These are phyloP conservation scores for Ochotona princeps DNA, from an alignment of 2,113 vertebrate species.

Conservation along the genomic window DNA sequence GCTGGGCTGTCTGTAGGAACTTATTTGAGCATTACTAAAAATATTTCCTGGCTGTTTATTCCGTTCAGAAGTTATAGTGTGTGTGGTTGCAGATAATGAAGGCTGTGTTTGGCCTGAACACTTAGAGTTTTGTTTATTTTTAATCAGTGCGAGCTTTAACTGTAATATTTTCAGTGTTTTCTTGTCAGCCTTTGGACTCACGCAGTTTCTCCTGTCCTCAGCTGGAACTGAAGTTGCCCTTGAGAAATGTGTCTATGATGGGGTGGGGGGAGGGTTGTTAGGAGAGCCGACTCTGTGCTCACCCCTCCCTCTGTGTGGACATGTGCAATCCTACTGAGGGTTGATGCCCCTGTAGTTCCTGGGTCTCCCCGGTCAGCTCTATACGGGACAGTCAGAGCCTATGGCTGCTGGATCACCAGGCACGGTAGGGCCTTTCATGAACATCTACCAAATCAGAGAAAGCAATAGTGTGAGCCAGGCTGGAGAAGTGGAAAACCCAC, in stretches of 20 bases:
- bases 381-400: neutral
- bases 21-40: slow-evolving; percentile 51
- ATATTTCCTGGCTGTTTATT: slow-evolving; percentile 47
- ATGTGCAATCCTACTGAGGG: neutral
- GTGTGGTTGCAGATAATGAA: slow-evolving; percentile 56
- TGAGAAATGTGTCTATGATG: neutral
- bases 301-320: neutral
- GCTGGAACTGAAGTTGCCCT: slow-evolving; percentile 19
- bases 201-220: slow-evolving; percentile 29
- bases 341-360: fast-evolving
- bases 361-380: neutral
- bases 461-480: neutral
- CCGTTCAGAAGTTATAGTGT: slow-evolving; percentile 54
- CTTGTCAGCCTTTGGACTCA: slow-evolving; percentile 45
- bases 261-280: neutral
- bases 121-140: slow-evolving; percentile 70
- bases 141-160: slow-evolving; percentile 30
- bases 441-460: neutral
- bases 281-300: neutral
- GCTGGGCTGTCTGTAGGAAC: slow-evolving; percentile 27
- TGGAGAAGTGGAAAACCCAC: neutral
- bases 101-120: slow-evolving; percentile 63
- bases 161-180: slow-evolving; percentile 59
- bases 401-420: neutral
- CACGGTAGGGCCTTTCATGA: neutral